Percentiles rank a stretch among this genome's conserved stretches.
These are phyloP conservation scores for Chironomus tentans DNA, from an alignment of 2,888 invertebrate genomes.

Conservation along the genomic window DNA sequence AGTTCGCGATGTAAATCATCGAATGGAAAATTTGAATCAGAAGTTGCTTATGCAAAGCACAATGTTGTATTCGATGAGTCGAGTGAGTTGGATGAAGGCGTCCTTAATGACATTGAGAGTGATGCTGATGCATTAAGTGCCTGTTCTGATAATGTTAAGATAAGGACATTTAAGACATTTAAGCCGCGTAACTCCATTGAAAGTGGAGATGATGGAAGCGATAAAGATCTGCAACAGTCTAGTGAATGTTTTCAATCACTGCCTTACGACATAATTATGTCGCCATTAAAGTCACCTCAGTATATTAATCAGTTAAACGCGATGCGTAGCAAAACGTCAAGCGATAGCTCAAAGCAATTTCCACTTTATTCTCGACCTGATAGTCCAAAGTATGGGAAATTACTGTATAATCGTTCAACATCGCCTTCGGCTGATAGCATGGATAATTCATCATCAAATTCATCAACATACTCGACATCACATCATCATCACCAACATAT, in stretches of 20 bases:
- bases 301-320: conserved; percentile 23
- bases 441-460: conserved; percentile 11
- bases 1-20: neutral
- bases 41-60: neutral
- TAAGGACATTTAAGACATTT: conserved; percentile 13
- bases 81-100: neutral
- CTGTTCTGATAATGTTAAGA: neutral
- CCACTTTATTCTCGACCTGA: conserved; percentile 35
- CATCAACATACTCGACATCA: neutral
- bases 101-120: neutral
- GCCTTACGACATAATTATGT: conserved; percentile 24
- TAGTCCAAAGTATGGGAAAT: conserved; percentile 36
- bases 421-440: conserved; percentile 26
- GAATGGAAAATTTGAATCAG: conserved; percentile 6
- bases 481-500: neutral
- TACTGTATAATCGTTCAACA: conserved; percentile 34
- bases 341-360: neutral
- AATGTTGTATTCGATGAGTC: conserved; percentile 1
- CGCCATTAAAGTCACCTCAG: conserved; percentile 20
- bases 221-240: conserved; percentile 20
- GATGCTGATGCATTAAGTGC: neutral
- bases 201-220: conserved; percentile 15
- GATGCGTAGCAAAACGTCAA: conserved; percentile 11
- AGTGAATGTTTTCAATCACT: conserved; percentile 13
- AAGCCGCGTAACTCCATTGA: conserved; percentile 14